A percentile compares a stretch with the other conserved stretches of the same genome.
These are phyloP conservation scores for Epinephelus cyanopodus DNA, from an alignment of 2,113 vertebrate genomes.

Conservation along the genomic window DNA sequence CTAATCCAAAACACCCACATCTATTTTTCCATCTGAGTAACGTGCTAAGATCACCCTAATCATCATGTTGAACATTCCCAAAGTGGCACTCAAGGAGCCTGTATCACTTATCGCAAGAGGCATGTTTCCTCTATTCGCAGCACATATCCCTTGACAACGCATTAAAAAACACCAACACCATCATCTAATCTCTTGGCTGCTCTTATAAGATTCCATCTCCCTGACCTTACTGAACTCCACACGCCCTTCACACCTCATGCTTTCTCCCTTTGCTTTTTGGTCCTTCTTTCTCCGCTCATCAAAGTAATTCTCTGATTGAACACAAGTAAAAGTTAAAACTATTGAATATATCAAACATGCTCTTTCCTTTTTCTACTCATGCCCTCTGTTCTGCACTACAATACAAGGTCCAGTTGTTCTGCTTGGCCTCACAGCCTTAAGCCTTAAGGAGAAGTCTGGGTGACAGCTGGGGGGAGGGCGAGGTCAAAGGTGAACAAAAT, in stretches of 20 bases:
- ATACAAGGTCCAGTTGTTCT: slow-evolving; percentile 4
- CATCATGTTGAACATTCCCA: slow-evolving; percentile 62
- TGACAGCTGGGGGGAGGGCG: slow-evolving; percentile 64
- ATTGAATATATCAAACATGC: not conserved
- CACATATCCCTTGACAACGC: slow-evolving; percentile 37
- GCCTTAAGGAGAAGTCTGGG: slow-evolving; percentile 40
- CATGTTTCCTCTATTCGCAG: slow-evolving; percentile 48
- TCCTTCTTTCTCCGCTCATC: not conserved
- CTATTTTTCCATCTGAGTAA: slow-evolving; percentile 55
- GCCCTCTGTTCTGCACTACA: not conserved
- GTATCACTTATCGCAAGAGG: slow-evolving; percentile 67
- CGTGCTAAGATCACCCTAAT: slow-evolving; percentile 55
- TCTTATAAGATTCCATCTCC: slow-evolving; percentile 42
- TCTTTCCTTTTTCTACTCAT: not conserved
- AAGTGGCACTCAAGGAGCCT: slow-evolving; percentile 51
- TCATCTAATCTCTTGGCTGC: slow-evolving; percentile 39
- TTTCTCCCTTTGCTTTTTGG: not conserved
- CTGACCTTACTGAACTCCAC: slow-evolving; percentile 29
- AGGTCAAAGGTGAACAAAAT: slow-evolving; percentile 54
- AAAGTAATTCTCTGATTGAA: not conserved
- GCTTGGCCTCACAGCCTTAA: not conserved
- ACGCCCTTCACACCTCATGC: not conserved
- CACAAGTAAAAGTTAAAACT: not conserved
- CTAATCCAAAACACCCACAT: slow-evolving; percentile 22
- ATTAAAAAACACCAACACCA: slow-evolving; percentile 26